Evolutionary conservation across 1,140 invertebrate genomes (phyloP), one percentile per base, ranked within the genome.

Genomic region (Lithobius niger): DNA sequence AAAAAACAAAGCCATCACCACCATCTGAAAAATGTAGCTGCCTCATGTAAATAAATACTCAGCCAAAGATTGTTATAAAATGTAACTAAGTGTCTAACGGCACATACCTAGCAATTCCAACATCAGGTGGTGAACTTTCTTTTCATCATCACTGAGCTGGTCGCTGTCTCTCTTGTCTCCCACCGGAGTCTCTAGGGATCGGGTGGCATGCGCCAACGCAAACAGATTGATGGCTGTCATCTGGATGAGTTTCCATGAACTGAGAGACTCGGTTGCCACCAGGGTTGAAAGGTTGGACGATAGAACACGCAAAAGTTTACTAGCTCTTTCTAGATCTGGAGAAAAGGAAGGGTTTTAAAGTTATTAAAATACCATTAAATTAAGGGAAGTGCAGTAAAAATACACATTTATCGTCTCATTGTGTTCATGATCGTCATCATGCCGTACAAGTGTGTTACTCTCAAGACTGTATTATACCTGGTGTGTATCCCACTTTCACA

Each of bases 191-290:
- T 59, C 53, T 1, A 60, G 51, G 27, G 44, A 53, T 18, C 62
- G 76, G 1, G 74, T 73, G 0, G 75, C 68, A 53, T 82, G 79
- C 62, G 80, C 76, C 56, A 85, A 74, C 1, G 81, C 75, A 70
- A 83, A 88, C 40, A 88, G 75, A 65, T 84, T 81, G 18, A 89
- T 81, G 27, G 81, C 76, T 18, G 81, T 72, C 77, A 88, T 86
- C 75, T 88, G 74, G 27, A 79, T 65, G n/a, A 89, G 71, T 57
- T 83, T 80, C 69, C 82, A 79, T 2, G 79, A 76, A 56, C 77
- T 79, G 52, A 89, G 83, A 63, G 81, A 82, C 63, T 87, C 82
- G 0, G 84, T 84, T 0, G 83, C 84, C 1, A 88, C 77, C 36
- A 86, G 75, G 1, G 82, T 77, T 1, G 82, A 83, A 51, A 88